phyloP scores from a whole-genome alignment of 2,113 vertebrate species.

The Tragelaphus buxtoni region DNA sequence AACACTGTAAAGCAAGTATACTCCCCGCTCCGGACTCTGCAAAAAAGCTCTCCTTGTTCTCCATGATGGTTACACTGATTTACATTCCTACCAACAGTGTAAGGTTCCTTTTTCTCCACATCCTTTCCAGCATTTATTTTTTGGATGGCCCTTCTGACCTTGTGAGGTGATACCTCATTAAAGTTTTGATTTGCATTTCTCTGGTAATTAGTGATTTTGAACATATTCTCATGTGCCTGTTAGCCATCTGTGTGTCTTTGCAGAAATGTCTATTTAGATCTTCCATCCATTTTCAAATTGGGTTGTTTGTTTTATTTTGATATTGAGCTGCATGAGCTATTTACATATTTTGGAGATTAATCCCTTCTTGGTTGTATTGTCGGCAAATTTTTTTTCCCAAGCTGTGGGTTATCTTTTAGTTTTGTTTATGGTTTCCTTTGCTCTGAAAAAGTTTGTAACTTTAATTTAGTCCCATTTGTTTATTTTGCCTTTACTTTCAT shows the following conservation, averaged over 20 bases:
- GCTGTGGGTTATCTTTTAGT: not conserved
- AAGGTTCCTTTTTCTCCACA: not conserved
- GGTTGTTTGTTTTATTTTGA: not conserved
- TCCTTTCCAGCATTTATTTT: not conserved
- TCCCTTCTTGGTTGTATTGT: not conserved
- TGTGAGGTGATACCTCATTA: not conserved
- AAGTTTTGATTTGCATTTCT: not conserved
- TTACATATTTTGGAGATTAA: not conserved
- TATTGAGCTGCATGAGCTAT: not conserved
- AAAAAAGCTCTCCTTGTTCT: not conserved
- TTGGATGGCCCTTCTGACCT: not conserved
- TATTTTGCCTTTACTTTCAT: not conserved
- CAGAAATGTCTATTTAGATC: not conserved
- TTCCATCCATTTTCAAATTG: not conserved
- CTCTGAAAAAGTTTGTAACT: not conserved
- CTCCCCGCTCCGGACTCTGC: accelerated
- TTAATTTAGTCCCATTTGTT: not conserved
- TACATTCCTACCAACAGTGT: not conserved
- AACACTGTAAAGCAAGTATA: not conserved
- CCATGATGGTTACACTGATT: not conserved
- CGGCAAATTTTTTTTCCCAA: not conserved
- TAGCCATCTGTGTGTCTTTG: not conserved
- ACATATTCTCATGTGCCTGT: not conserved
- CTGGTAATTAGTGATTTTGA: not conserved
- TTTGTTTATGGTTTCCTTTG: not conserved